Evolutionary conservation across 2,888 invertebrate species (phyloP), one percentile per base, ranked within the genome.

Genomic region (Sericinus montela): DNA sequence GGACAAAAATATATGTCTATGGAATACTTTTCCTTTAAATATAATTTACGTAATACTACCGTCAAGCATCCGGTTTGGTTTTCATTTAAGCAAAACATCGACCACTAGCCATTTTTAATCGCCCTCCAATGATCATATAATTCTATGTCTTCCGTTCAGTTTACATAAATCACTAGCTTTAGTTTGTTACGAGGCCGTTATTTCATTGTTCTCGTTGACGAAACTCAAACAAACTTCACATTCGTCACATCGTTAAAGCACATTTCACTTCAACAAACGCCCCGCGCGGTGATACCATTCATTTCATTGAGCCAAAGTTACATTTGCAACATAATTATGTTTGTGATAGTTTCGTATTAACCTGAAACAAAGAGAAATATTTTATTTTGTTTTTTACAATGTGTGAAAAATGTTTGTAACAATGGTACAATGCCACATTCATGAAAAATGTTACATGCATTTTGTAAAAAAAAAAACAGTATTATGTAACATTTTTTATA

Each of bases 331-430:
- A 23, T 28, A 41, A 29, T 47, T 19, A 5, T 19, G 5, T 4
- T 25, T 43, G 37, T 41, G 51, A 41, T 36, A 52, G 53, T 40
- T 52, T 46, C 50, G 53, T 52, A 54, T 59, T 49, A 60, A 53
- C 55, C 58, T 65, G 59, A 45, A 66, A 61, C 55, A 42, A 36
- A 28, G n/a, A 19, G 3, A 6, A 25, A 4, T 25, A 25, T 19
- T n/a, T n/a, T n/a, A n/a, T n/a, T n/a, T n/a, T n/a, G n/a, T n/a
- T n/a, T n/a, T n/a, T n/a, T n/a, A n/a, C n/a, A n/a, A n/a, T n/a
- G n/a, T n/a, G n/a, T n/a, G n/a, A n/a, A n/a, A n/a, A n/a, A n/a
- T n/a, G n/a, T n/a, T n/a, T n/a, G n/a, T n/a, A n/a, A n/a, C n/a
- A n/a, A n/a, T n/a, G n/a, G n/a, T n/a, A n/a, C n/a, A n/a, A n/a